phyloP scores from a whole-genome alignment of 2,113 vertebrate species.

The Malurus alboscapulatus region DNA sequence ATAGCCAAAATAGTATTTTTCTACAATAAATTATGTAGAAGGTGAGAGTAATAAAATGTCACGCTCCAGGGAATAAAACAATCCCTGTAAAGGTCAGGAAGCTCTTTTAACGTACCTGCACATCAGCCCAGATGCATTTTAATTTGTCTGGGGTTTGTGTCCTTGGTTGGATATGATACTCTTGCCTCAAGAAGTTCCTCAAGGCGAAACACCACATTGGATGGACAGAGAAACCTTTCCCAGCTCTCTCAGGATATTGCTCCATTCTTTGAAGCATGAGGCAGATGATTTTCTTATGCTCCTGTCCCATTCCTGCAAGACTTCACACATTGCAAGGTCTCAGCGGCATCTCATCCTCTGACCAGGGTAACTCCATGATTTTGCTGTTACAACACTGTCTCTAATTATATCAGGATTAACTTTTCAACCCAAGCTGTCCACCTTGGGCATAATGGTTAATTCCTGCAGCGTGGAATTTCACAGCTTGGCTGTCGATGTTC shows the following conservation, averaged over 20 bases:
- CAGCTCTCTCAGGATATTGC: background rate
- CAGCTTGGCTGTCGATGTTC: rapidly evolving
- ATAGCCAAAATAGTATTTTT: constrained; percentile 61
- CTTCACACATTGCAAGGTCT: background rate
- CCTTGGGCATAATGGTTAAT: rapidly evolving
- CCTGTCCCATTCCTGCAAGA: background rate
- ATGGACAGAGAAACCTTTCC: background rate
- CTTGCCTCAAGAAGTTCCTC: background rate
- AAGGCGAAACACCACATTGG: background rate
- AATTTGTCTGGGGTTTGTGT: constrained; percentile 11
- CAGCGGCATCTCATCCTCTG: background rate
- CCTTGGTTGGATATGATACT: background rate
- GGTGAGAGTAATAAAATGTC: constrained; percentile 17
- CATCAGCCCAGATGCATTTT: background rate
- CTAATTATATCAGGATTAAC: background rate
- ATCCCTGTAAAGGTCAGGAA: constrained; percentile 43
- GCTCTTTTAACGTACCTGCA: background rate
- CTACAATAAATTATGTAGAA: constrained; percentile 37
- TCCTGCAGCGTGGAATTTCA: rapidly evolving
- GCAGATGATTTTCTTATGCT: background rate
- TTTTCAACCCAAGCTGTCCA: background rate
- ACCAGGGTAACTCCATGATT: background rate
- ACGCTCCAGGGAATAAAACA: constrained; percentile 22
- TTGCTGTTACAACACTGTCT: background rate
- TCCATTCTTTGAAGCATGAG: background rate